These are phyloP conservation scores for Hydrolagus affinis DNA, from an alignment of 2,113 vertebrate species.

Conservation along the genomic window DNA sequence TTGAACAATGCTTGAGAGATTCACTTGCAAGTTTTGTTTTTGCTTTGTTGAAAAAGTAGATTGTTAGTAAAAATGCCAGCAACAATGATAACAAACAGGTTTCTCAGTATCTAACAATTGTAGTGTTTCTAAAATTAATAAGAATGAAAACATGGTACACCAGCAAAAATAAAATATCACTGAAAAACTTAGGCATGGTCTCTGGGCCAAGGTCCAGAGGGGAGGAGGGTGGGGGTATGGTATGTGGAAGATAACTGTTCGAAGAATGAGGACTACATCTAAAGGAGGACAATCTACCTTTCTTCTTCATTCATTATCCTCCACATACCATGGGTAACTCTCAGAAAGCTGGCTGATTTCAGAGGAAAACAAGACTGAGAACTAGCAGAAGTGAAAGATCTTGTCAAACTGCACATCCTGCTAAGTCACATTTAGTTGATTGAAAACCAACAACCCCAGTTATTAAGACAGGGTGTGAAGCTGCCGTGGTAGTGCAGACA, in stretches of 20 bases:
- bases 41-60: constrained; percentile 15
- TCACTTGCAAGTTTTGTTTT: background rate
- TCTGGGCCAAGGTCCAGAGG: background rate
- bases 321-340: background rate
- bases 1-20: background rate
- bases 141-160: background rate
- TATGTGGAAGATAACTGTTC: background rate
- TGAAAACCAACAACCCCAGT: no score
- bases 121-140: background rate
- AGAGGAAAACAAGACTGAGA: background rate
- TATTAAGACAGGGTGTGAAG: no score
- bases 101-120: background rate
- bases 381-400: background rate
- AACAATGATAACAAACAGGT: background rate
- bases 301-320: background rate
- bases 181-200: background rate
- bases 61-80: background rate
- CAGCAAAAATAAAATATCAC: background rate
- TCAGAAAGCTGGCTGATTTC: background rate
- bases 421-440: background rate
- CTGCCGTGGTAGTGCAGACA: background rate
- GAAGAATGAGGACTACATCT: background rate
- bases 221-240: background rate
- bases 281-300: background rate
- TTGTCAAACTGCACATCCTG: background rate